Evolutionary conservation across 2,113 vertebrate species (phyloP), one percentile per base, ranked within the genome.

Genomic region (Antechinus flavipes): DNA sequence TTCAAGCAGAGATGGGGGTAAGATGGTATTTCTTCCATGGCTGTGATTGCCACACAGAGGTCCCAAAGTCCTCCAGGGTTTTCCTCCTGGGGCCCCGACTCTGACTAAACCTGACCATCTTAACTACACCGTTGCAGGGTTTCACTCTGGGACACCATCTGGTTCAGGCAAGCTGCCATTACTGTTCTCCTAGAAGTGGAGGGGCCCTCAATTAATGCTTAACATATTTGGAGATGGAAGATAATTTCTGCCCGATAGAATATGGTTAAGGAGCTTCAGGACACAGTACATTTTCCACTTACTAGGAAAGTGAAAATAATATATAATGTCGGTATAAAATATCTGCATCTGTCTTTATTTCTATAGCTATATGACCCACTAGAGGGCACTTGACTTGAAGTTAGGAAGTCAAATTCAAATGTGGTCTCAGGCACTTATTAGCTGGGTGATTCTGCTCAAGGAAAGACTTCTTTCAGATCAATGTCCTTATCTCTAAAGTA

Each of bases 1-100:
- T 94, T 97, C 93, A 55, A 47, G 54, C 19, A 96, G 95, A 92
- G 94, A 50, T 35, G 54, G 94, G 94, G 93, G 19, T 95, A 95
- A 91, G 94, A 76, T 42, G 9, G 47, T 95, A 30, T 95, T 49
- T 92, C 94, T 97, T 94, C 94, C 35, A 94, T 30, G 96, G 91
- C 90, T 95, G 89, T 93, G 91, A 95, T 95, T 94, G 30, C 23
- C 23, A 76, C 90, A 53, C 26, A 89, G 94, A 94, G 55, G 24
- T 56, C 55, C 30, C 68, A 42, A 10, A 42, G 68, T 42, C 68
- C n/a, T 42, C 68, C 61, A 76, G 61, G 4, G 14, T 1, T 47
- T 49, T 49, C 42, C 46, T 27, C 89, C 42, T 90, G 3, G 25
- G 3, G 23, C 89, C 49, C 89, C 10, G 27, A 9, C 90, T 50